Evolutionary conservation across 2,797 vertebrate species (phyloP), one percentile per base, ranked within the genome.

Genomic region (Astyanax mexicanus): DNA sequence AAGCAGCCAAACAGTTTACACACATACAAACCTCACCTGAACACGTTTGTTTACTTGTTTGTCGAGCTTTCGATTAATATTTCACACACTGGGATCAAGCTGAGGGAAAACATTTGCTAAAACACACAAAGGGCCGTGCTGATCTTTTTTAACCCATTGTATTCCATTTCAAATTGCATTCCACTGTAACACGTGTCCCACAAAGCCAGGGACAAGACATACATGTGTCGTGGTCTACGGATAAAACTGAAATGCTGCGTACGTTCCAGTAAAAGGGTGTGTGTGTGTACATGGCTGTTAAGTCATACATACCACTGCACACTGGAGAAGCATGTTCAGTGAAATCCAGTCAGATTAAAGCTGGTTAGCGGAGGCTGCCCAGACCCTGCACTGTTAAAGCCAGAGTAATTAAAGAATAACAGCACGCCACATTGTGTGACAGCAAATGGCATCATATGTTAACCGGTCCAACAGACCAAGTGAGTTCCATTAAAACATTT

Each of bases 321-420:
- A 88, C 93, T 89, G 90, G 87, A 87, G 87, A 87, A 85, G 80
- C 32, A 38, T 86, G 74, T 87, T 86, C 75, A 88, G 83, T 82
- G 9, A 52, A 78, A 89, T 74, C 89, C 88, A 71, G 37, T 79
- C 83, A 93, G 93, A 94, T 94, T 92, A 94, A 93, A 91, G 86
- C 90, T 81, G 69, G 90, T 68, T 91, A 90, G 86, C 89, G 80
- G 86, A 91, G 91, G 87, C 86, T 85, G 88, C 79, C 79, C 79
- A 87, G 85, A 81, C 80, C 88, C 83, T 89, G 85, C 86, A 73
- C 71, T 84, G 91, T 86, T 89, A 84, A 74, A 88, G 84, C 92
- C 88, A 85, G 89, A 91, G 88, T 92, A 94, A 95, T 94, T 93
- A 95, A 93, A 93, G 91, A 89, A 90, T 90, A 95, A 92, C 93